Conservation (phyloP, 2,888 invertebrate genomes). For the Synergus laeviventris region DNA sequence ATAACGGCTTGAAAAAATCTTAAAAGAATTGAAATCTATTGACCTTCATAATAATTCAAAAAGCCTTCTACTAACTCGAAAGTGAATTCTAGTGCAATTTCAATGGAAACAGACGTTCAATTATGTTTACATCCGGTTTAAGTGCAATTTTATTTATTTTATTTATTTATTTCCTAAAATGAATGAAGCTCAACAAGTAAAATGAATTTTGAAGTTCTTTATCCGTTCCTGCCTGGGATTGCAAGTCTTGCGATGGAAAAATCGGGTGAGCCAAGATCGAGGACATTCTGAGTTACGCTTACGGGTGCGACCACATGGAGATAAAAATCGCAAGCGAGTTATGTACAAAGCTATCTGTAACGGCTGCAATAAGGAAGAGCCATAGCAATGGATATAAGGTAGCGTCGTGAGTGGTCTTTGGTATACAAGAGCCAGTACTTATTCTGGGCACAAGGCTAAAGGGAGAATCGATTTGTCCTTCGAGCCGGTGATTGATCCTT, state of each 20-base stretch:
- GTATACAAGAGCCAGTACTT: constrained; percentile 12
- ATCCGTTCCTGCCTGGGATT: constrained; percentile 6
- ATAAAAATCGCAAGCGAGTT: constrained; percentile 34
- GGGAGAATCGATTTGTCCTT: constrained; percentile 38
- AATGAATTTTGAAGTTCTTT: neutral
- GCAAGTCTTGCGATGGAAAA: neutral
- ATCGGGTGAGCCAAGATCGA: constrained; percentile 17
- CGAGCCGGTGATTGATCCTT: constrained; percentile 37
- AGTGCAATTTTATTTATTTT: constrained; percentile 10
- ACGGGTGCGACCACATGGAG: constrained; percentile 30
- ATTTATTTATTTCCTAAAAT: too few relatives aligned
- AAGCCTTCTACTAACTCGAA: neutral
- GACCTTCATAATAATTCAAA: neutral
- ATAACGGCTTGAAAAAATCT: neutral
- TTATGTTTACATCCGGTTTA: neutral
- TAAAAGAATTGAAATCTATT: neutral
- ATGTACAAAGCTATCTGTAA: constrained; percentile 25
- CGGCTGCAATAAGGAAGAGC: constrained; percentile 36
- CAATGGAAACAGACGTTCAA: constrained; percentile 6
- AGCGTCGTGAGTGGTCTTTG: constrained; percentile 37
- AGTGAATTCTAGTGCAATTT: constrained; percentile 9
- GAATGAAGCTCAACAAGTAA: neutral
- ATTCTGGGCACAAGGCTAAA: constrained; percentile 38
- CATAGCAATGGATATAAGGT: constrained; percentile 29
- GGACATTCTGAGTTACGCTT: constrained; percentile 39